phyloP scores from a whole-genome alignment of 2,113 vertebrate genomes.

The Stigmatopora nigra region DNA sequence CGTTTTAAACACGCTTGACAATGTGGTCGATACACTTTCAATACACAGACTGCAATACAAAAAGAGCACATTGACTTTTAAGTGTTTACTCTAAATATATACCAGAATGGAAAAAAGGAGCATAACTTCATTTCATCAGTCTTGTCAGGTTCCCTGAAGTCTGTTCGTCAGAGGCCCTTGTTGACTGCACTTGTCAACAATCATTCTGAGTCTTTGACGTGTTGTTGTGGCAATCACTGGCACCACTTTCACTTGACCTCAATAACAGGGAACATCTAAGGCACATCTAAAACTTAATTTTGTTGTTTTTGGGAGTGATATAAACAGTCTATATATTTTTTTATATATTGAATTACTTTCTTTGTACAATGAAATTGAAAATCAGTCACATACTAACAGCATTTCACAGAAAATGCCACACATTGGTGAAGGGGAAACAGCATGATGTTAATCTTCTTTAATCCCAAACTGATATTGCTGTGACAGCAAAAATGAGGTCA shows the following conservation, averaged over 20 bases:
- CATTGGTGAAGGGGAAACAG: constrained; percentile 17
- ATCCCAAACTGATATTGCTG: constrained; percentile 41
- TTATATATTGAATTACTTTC: neutral
- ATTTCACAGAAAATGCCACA: constrained; percentile 3
- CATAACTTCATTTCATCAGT: neutral
- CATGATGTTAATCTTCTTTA: constrained; percentile 44
- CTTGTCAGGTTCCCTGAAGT: constrained; percentile 1
- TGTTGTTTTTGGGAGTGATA: neutral
- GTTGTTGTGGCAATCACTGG: constrained; percentile 10
- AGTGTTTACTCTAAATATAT: neutral
- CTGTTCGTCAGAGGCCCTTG: constrained; percentile 16
- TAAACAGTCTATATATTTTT: neutral
- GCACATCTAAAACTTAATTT: constrained; percentile 4
- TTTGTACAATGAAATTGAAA: neutral
- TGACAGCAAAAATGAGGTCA: constrained; percentile 54
- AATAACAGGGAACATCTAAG: constrained; percentile 4
- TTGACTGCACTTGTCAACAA: constrained; percentile 10
- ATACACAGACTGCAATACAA: neutral
- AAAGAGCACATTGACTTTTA: neutral
- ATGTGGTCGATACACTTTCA: neutral
- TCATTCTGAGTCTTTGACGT: neutral
- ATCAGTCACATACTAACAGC: constrained; percentile 5
- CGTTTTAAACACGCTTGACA: neutral
- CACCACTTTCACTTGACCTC: constrained; percentile 4
- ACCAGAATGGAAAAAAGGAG: neutral